A percentile compares a stretch with the other conserved stretches of the same genome.
phyloP scores from a whole-genome alignment of 2,888 invertebrate genomes.

The Drosophila dives region DNA sequence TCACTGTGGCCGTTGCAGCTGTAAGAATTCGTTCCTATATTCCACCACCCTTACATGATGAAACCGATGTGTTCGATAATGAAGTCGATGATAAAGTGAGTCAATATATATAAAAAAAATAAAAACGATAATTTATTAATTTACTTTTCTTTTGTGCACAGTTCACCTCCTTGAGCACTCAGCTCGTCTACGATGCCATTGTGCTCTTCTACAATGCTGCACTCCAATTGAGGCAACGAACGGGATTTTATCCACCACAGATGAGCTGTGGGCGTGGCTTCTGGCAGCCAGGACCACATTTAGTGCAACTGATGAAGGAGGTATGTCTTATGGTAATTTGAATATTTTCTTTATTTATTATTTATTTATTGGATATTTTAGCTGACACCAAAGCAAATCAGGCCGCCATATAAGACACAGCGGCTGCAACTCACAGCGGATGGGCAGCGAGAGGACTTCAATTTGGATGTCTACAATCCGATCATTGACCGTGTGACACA shows the following conservation, averaged over 20 bases:
- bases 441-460: constrained; percentile 87
- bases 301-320: constrained; percentile 88
- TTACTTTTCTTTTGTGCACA: constrained; percentile 5
- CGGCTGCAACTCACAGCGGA: constrained; percentile 84
- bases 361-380: constrained; percentile 16
- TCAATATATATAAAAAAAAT: neutral
- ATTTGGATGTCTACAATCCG: constrained; percentile 85
- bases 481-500: constrained; percentile 84
- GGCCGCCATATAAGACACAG: constrained; percentile 87
- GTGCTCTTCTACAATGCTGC: constrained; percentile 95
- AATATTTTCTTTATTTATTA: neutral
- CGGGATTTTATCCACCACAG: constrained; percentile 65
- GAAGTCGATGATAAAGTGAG: constrained; percentile 54
- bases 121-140: no score
- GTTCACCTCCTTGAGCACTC: constrained; percentile 60
- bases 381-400: constrained; percentile 88
- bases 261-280: constrained; percentile 70
- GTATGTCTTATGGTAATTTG: constrained; percentile 81
- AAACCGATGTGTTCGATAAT: constrained; percentile 72
- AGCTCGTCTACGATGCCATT: constrained; percentile 96
- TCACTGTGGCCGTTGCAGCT: constrained; percentile 64
- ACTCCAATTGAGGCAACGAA: constrained; percentile 73
- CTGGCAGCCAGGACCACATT: constrained; percentile 87
- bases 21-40: constrained; percentile 70
- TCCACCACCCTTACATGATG: constrained; percentile 73